Percentiles rank a stretch among this genome's conserved stretches.
Conservation (phyloP, 2,888 invertebrate genomes). For the Ramazzottius varieornatus region DNA sequence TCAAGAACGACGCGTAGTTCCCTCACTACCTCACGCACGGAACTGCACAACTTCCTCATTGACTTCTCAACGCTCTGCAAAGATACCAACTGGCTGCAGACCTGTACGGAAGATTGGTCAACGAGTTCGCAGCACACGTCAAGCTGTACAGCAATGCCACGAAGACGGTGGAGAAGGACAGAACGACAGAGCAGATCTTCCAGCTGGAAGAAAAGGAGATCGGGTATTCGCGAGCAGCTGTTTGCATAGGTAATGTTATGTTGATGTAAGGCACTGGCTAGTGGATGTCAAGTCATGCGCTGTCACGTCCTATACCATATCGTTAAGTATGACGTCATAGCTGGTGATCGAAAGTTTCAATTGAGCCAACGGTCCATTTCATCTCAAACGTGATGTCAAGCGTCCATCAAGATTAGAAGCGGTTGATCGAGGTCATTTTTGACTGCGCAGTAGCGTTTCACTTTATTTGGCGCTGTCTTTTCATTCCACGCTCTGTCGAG, state of each 20-base stretch:
- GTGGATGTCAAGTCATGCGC: no score
- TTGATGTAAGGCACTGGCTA: no score
- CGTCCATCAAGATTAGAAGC: no score
- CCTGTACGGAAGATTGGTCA: background rate
- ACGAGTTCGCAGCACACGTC: background rate
- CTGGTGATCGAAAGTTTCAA: no score
- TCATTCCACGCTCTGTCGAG: no score
- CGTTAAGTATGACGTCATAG: no score
- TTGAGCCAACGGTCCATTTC: no score
- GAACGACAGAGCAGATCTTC: background rate
- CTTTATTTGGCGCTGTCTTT: no score
- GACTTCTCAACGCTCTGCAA: slow-evolving; percentile 1
- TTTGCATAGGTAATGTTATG: background rate
- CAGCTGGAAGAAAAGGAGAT: slow-evolving; percentile 1
- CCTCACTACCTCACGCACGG: background rate
- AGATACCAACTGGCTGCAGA: background rate
- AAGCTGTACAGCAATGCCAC: background rate
- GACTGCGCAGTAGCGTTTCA: no score
- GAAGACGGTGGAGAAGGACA: background rate
- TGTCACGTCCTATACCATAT: no score
- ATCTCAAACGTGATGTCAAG: no score
- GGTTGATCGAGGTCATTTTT: no score
- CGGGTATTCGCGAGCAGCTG: background rate
- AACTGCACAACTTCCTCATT: background rate
- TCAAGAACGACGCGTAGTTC: background rate